phyloP scores from a whole-genome alignment of 2,888 invertebrate species.

The Hipparchia semele region DNA sequence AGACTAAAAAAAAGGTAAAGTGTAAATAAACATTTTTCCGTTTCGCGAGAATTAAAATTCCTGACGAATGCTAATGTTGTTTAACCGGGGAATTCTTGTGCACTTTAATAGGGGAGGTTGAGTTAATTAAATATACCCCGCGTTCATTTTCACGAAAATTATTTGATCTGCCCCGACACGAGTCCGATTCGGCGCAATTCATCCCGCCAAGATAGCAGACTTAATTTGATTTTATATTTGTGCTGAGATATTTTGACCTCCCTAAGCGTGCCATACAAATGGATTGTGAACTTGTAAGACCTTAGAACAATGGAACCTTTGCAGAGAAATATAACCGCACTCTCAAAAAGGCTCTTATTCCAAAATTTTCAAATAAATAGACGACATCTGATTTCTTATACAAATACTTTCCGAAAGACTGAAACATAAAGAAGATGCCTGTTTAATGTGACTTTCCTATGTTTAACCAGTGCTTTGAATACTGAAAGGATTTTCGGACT shows the following conservation, averaged over 20 bases:
- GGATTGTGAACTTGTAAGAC: conserved; percentile 5
- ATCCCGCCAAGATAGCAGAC: conserved; percentile 61
- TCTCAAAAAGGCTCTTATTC: conserved; percentile 11
- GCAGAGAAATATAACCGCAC: background rate
- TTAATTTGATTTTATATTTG: conserved; percentile 71
- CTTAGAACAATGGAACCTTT: conserved; percentile 15
- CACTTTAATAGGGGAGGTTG: conserved; percentile 73
- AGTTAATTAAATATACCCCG: conserved; percentile 79
- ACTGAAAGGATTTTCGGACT: too few relatives aligned
- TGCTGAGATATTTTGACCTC: conserved; percentile 31
- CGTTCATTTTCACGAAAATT: conserved; percentile 80
- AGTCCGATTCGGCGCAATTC: conserved; percentile 66
- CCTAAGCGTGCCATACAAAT: conserved; percentile 1
- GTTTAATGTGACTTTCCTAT: too few relatives aligned
- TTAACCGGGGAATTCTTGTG: conserved; percentile 80
- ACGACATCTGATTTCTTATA: background rate
- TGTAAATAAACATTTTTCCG: conserved; percentile 70
- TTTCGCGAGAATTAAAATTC: conserved; percentile 73
- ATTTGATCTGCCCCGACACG: conserved; percentile 73
- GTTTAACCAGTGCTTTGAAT: too few relatives aligned
- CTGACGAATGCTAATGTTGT: conserved; percentile 79
- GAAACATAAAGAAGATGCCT: too few relatives aligned
- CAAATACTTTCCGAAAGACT: background rate
- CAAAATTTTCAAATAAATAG: background rate
- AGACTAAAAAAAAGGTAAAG: conserved; percentile 61